phyloP scores from a whole-genome alignment of 2,113 vertebrate species.

The Leptosomus discolor region DNA sequence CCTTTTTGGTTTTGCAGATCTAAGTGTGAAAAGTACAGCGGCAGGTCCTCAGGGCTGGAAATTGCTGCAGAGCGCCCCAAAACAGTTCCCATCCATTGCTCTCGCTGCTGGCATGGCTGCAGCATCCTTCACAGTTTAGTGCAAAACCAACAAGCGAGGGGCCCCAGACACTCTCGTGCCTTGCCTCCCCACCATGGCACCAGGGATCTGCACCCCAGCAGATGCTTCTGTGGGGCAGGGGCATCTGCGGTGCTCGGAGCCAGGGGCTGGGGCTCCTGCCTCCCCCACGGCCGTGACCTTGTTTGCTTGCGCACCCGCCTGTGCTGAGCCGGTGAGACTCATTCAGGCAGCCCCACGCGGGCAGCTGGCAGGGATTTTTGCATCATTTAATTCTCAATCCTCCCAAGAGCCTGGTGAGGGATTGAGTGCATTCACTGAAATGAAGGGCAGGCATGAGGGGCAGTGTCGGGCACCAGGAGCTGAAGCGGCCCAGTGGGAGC shows the following conservation, averaged over 20 bases:
- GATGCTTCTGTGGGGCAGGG: rapidly evolving
- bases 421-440: background rate
- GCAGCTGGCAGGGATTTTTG: constrained; percentile 47
- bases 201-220: background rate
- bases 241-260: rapidly evolving
- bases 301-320: background rate
- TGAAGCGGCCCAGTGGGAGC: background rate
- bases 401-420: background rate
- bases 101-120: background rate
- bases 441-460: background rate
- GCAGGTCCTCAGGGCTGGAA: background rate
- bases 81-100: background rate
- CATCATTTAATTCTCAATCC: constrained; percentile 17
- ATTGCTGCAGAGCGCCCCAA: background rate
- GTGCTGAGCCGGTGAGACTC: background rate
- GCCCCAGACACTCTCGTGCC: rapidly evolving
- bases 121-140: background rate
- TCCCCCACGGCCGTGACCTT: background rate
- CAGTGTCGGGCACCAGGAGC: rapidly evolving
- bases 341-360: rapidly evolving
- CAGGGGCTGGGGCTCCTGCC: rapidly evolving
- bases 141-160: rapidly evolving
- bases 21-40: background rate
- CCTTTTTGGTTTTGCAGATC: background rate
- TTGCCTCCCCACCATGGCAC: rapidly evolving